Percentiles rank a stretch among this genome's conserved stretches.
Conservation (phyloP, 2,797 vertebrate species). For the Stomatorhinus walkeri region DNA sequence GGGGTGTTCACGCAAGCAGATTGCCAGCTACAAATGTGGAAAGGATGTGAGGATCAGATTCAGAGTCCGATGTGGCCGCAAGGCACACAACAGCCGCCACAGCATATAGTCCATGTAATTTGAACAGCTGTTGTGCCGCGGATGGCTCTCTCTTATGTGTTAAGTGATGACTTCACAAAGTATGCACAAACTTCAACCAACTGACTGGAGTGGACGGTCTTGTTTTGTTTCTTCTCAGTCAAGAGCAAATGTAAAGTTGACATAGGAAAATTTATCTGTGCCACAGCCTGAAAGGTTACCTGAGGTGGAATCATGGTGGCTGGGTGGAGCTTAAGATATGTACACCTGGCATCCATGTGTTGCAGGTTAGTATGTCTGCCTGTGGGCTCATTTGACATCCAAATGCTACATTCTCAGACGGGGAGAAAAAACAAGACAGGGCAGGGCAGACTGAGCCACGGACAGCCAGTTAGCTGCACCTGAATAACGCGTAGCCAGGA, state of each 20-base stretch:
- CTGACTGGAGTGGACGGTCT: not conserved
- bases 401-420: constrained; percentile 6
- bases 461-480: not conserved
- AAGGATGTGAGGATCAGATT: not conserved
- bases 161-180: not conserved
- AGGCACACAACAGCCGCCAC: not conserved
- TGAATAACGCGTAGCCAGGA: not conserved
- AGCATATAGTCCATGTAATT: not conserved
- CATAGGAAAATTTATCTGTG: not conserved
- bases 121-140: not conserved
- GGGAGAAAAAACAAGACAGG: not conserved
- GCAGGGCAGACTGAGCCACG: not conserved
- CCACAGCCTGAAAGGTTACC: not conserved
- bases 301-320: not conserved
- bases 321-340: not conserved
- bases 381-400: not conserved
- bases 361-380: not conserved
- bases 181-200: not conserved
- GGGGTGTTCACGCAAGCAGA: not conserved
- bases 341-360: constrained; percentile 1
- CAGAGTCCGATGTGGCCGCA: not conserved
- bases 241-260: not conserved
- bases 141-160: not conserved
- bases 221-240: not conserved
- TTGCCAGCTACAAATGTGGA: not conserved